Percentiles rank a stretch among this genome's conserved stretches.
Conservation (phyloP, 35 echinoderm and acorn worm genomes). For the Chiridota heheva region DNA sequence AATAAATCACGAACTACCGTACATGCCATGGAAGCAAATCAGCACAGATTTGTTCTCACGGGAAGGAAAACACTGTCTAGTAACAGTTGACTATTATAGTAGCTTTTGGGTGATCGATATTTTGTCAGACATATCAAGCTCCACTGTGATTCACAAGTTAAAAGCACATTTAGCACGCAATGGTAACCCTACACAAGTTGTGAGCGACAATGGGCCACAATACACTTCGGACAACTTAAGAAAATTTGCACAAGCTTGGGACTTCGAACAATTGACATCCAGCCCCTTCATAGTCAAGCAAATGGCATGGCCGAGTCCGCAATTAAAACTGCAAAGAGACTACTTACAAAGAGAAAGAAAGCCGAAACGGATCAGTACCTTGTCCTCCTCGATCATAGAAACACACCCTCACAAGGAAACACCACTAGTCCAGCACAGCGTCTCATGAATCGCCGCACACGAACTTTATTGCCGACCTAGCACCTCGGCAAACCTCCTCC, state of each 20-base stretch:
- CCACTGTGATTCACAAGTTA: background rate
- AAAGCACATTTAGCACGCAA: conserved; percentile 3
- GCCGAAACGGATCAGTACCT: background rate
- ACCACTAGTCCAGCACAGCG: background rate
- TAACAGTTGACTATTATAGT: conserved; percentile 14
- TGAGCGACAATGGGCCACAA: conserved; percentile 11
- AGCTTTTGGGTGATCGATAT: background rate
- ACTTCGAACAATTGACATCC: background rate
- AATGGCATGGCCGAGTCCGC: conserved; percentile 6
- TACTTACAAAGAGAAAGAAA: conserved; percentile 16
- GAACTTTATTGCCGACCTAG: conserved; percentile 7
- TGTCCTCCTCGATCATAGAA: conserved; percentile 4
- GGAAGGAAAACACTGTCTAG: background rate
- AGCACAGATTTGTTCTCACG: background rate
- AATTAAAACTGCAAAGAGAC: conserved; percentile 4
- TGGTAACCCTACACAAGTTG: background rate
- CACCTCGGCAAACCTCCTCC: background rate
- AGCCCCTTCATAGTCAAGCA: background rate
- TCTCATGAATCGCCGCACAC: conserved; percentile 14
- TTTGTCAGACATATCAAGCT: background rate
- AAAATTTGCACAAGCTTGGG: conserved; percentile 4
- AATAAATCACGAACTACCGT: background rate
- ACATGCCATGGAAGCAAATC: background rate
- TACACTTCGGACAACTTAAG: conserved; percentile 4
- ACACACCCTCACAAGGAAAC: conserved; percentile 25